phyloP scores from a whole-genome alignment of 2,888 invertebrate genomes.

The Lamellibrachia columna region DNA sequence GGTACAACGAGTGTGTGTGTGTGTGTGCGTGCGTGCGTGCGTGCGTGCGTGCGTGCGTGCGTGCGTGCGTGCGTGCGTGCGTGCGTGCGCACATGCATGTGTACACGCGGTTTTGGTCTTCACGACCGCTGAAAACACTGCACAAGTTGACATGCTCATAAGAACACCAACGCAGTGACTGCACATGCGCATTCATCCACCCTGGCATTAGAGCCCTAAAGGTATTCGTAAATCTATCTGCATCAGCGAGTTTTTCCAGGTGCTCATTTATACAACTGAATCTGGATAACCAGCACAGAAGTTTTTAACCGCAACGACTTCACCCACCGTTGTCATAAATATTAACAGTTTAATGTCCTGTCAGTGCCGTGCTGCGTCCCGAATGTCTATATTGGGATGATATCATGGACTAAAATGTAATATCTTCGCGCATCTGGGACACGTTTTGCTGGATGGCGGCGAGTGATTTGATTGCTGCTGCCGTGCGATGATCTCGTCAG shows the following conservation, averaged over 20 bases:
- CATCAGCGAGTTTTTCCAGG: not conserved
- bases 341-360: too few species aligned
- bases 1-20: not conserved
- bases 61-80: not conserved
- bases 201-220: too few species aligned
- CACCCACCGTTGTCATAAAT: too few species aligned
- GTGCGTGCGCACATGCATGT: not conserved
- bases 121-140: not conserved
- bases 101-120: not conserved
- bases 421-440: too few species aligned
- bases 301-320: not conserved
- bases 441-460: too few species aligned
- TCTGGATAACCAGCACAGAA: not conserved
- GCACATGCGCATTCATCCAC: not conserved
- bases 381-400: too few species aligned
- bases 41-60: not conserved
- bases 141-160: not conserved
- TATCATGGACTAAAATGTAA: too few species aligned
- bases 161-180: not conserved
- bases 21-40: not conserved
- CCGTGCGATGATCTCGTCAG: not conserved
- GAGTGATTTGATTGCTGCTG: not conserved
- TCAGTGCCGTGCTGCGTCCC: too few species aligned
- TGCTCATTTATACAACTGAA: not conserved
- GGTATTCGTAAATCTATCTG: not conserved